phyloP scores from a whole-genome alignment of 2,797 vertebrate species.

The Sebastes matsubarae region DNA sequence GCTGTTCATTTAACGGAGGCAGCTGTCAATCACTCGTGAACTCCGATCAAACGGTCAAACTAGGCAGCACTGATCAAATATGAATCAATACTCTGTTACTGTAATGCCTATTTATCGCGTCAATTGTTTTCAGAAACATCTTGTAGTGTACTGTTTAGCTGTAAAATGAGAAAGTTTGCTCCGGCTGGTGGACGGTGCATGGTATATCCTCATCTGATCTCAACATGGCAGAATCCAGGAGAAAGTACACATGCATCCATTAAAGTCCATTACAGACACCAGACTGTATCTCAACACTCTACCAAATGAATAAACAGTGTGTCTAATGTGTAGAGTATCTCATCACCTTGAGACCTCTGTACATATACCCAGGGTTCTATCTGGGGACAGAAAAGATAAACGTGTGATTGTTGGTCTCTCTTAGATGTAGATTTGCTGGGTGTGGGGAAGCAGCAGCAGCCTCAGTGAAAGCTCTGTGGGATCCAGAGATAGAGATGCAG shows the following conservation, averaged over 20 bases:
- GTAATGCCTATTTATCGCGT: no score
- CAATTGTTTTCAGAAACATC: no score
- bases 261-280: neutral
- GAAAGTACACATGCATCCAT: neutral
- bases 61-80: no score
- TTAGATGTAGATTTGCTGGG: constrained; percentile 4
- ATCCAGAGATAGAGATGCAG: neutral
- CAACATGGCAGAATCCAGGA: neutral
- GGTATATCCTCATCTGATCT: no score
- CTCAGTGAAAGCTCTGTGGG: constrained; percentile 20
- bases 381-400: constrained; percentile 33
- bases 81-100: no score
- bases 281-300: neutral
- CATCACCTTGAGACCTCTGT: neutral
- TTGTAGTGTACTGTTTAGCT: no score
- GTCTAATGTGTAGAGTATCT: neutral
- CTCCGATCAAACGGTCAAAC: no score
- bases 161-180: no score
- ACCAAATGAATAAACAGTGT: constrained; percentile 18
- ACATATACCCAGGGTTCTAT: neutral
- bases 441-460: constrained; percentile 21
- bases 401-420: constrained; percentile 9
- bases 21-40: no score
- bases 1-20: no score
- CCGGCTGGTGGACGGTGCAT: no score